These are phyloP conservation scores for Malthinus seriepunctatus DNA, from an alignment of 2,888 invertebrate species.

Conservation along the genomic window DNA sequence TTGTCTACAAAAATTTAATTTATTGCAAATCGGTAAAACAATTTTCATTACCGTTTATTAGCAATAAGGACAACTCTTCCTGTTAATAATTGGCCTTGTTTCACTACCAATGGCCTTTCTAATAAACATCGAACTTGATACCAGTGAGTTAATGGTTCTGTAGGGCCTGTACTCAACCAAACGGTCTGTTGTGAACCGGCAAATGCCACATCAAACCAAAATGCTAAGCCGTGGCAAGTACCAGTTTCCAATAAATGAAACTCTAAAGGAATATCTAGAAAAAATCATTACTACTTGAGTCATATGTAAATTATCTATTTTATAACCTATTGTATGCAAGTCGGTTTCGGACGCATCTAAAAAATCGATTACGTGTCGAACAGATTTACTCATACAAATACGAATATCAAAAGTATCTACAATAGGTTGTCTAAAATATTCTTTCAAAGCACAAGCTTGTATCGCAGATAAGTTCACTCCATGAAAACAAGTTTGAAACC, in stretches of 20 bases:
- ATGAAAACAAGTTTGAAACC: conserved; percentile 95
- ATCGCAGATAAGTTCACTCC: conserved; percentile 94
- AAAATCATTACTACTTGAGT: neutral
- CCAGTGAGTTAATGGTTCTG: conserved; percentile 98
- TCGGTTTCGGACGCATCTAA: conserved; percentile 89
- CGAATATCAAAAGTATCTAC: conserved; percentile 98
- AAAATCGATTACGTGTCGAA: conserved; percentile 93
- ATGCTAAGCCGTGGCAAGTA: conserved; percentile 95
- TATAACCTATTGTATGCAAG: conserved; percentile 78
- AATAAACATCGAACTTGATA: conserved; percentile 97
- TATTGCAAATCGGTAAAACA: neutral
- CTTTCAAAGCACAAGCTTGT: conserved; percentile 90
- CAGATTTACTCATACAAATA: conserved; percentile 94
- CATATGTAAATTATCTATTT: neutral
- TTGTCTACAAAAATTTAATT: conserved; percentile 64
- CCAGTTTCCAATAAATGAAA: conserved; percentile 92
- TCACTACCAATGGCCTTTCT: conserved; percentile 91
- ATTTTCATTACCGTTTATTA: conserved; percentile 75
- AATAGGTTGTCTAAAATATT: conserved; percentile 97
- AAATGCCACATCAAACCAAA: conserved; percentile 99
- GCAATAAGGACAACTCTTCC: conserved; percentile 88
- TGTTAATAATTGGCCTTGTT: conserved; percentile 88
- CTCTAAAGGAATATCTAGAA: conserved; percentile 84
- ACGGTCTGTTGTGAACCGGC: conserved; percentile 87
- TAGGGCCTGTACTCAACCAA: conserved; percentile 97